A percentile compares a stretch with the other conserved stretches of the same genome.
phyloP scores from a whole-genome alignment of 2,113 vertebrate species.

The Falco punctatus region DNA sequence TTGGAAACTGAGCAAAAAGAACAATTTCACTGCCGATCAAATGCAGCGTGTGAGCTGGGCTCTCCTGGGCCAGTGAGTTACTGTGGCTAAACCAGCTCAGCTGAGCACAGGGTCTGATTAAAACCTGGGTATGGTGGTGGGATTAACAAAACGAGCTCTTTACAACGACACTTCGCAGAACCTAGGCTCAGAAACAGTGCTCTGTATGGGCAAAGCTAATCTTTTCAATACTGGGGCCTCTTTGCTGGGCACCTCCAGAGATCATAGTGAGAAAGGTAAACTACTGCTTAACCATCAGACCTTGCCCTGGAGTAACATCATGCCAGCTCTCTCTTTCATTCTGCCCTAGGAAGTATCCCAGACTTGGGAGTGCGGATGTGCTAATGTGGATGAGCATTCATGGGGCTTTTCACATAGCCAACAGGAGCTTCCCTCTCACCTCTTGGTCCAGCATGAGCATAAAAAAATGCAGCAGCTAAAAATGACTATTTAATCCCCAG shows the following conservation, averaged over 20 bases:
- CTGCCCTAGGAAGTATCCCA: background rate
- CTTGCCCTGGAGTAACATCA: background rate
- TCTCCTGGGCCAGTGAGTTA: background rate
- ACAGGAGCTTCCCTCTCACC: background rate
- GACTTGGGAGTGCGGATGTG: background rate
- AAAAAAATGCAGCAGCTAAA: background rate
- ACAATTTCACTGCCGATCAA: conserved; percentile 25
- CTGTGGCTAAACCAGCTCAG: background rate
- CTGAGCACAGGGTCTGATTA: background rate
- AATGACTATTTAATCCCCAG: background rate
- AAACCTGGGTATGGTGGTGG: background rate
- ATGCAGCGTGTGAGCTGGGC: background rate
- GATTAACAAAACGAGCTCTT: background rate
- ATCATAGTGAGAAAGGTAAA: background rate
- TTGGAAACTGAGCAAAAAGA: conserved; percentile 24
- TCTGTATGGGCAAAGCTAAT: background rate
- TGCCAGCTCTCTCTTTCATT: background rate
- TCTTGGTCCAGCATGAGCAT: background rate
- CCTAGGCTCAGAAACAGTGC: background rate
- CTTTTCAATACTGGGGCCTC: background rate
- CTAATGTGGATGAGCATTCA: background rate
- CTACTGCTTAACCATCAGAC: background rate
- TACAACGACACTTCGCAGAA: background rate
- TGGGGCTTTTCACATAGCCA: background rate
- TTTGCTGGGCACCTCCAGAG: background rate